Percentiles rank a stretch among this genome's conserved stretches.
Evolutionary conservation across 2,797 vertebrate genomes (phyloP).

Genomic region (Chloroceryle inda): DNA sequence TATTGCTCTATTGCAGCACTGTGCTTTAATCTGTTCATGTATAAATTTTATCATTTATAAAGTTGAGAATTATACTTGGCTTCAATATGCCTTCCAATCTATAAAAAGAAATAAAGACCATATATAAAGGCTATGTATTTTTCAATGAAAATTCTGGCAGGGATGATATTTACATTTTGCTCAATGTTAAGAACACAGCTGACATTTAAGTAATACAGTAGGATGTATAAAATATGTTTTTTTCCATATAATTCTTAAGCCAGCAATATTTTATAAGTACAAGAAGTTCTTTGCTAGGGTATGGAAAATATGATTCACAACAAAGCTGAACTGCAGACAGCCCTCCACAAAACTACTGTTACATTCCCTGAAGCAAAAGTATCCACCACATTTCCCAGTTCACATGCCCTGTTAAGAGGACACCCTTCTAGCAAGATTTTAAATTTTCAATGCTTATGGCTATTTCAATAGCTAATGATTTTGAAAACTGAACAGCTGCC

Average conservation of each 20-base stretch:
- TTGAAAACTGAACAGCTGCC: constrained; percentile 16
- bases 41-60: neutral
- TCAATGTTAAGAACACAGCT: constrained; percentile 10
- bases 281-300: constrained; percentile 1
- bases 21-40: neutral
- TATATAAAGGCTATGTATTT: neutral
- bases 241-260: constrained; percentile 48
- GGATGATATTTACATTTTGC: constrained; percentile 40
- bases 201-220: constrained; percentile 63
- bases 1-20: neutral
- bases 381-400: neutral
- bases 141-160: neutral
- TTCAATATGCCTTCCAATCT: neutral
- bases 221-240: constrained; percentile 37
- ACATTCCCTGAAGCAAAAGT: constrained; percentile 16
- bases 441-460: neutral
- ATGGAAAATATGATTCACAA: constrained; percentile 60
- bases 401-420: neutral
- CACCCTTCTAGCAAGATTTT: neutral
- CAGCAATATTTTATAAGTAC: constrained; percentile 15
- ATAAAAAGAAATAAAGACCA: neutral
- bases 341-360: constrained; percentile 30
- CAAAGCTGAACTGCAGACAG: constrained; percentile 10
- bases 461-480: neutral
- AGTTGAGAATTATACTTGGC: neutral